Conservation (phyloP, 53 echinoderm and acorn worm genomes). For the Paracentrotus lividus region DNA sequence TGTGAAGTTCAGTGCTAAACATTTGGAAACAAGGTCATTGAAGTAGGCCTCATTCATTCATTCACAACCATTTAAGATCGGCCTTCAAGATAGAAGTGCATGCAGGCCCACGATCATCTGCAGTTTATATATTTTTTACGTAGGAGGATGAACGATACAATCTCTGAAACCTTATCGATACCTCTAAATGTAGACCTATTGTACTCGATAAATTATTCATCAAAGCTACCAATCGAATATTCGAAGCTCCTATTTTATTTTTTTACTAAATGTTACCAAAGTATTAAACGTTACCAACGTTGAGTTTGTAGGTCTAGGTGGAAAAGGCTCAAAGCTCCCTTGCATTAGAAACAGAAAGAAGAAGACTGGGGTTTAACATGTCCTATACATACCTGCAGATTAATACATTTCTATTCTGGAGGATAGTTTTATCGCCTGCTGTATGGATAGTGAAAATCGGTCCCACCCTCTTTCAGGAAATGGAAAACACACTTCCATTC, state of each 20-base stretch:
- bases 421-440: neutral
- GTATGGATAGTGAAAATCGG: neutral
- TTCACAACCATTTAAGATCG: slow-evolving; percentile 18
- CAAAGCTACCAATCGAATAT: too few relatives aligned
- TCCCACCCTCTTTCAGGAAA: neutral
- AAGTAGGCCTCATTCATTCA: neutral
- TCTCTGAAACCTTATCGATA: too few relatives aligned
- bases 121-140: neutral
- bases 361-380: too few relatives aligned
- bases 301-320: too few relatives aligned
- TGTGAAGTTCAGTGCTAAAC: slow-evolving; percentile 56
- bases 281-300: too few relatives aligned
- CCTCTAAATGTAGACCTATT: too few relatives aligned
- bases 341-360: too few relatives aligned
- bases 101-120: neutral
- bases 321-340: too few relatives aligned
- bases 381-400: too few relatives aligned
- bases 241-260: too few relatives aligned
- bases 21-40: slow-evolving; percentile 33
- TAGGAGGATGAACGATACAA: neutral
- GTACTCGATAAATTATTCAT: too few relatives aligned
- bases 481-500: slow-evolving; percentile 43
- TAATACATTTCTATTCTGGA: neutral
- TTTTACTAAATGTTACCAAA: too few relatives aligned
- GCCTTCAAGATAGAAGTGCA: neutral